Base-by-base conservation (phyloP, 2,797 vertebrate genomes). In the Pithecia hirsuta region DNA sequence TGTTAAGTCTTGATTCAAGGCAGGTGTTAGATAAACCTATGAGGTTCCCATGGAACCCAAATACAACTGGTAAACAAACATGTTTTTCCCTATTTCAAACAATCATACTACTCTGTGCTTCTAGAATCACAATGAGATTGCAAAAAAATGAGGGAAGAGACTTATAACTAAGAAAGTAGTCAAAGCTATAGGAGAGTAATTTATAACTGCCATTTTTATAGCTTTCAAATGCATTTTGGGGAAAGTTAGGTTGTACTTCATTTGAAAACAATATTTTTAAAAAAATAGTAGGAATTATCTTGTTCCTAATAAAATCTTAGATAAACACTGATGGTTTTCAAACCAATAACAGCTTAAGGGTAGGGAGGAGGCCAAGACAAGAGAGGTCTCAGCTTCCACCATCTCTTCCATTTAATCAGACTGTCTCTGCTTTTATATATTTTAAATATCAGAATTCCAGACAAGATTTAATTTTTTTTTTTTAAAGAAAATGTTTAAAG, bases 371-470 rank as follows among this genome's bases (percentile, higher is more conserved):
- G 33, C 4, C 28, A 33, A 80, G 46, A 57, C 2, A 28, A 5
- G 7, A 7, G 22, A 59, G 2, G 4, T 17, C 44, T 94, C 20
- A 1, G 11, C 15, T 80, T 55, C 59, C 39, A 36, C 24, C 20
- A 12, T 44, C 24, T 46, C 41, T 86, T 36, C 33, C 22, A 61
- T 74, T 86, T 57, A 82, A 2, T 55, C 22, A 67, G 28, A 92
- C 13, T 24, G 17, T 36, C 39, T 92, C 76, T 75, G 48, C 41
- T 59, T 91, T 83, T 41, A 57, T 33, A 2, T 57, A 19, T 75
- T 83, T 93, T 96, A 90, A 80, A 55, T 83, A 70, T 87, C 48
- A 55, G 44, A 44, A 36, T 91, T 92, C 17, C 28, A 87, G 26
- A 39, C 41, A 88, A 92, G 17, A 76, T 33, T 61, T 94, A 3